Conservation (phyloP, 2,113 vertebrate species). For the Burhinus oedicnemus region DNA sequence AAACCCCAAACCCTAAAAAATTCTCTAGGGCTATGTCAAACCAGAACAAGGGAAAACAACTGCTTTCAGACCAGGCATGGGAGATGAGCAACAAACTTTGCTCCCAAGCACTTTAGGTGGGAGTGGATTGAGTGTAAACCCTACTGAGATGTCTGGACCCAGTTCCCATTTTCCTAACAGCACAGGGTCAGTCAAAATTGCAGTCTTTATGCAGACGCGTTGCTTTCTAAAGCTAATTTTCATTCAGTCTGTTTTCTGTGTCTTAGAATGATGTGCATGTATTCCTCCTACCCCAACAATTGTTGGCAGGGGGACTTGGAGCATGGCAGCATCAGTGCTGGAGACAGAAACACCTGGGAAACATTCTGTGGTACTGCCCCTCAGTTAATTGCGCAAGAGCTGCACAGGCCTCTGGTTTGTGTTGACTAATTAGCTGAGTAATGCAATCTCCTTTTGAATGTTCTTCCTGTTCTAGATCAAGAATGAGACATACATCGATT, state of each 20-base stretch:
- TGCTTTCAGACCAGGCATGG: not conserved
- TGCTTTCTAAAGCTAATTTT: not conserved
- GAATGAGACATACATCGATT: not conserved
- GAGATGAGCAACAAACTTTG: not conserved
- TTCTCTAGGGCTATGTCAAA: not conserved
- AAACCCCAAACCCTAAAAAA: not conserved
- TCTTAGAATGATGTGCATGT: not conserved
- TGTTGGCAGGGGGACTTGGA: not conserved
- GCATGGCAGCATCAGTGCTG: not conserved
- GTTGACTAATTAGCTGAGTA: not conserved
- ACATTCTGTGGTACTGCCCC: not conserved
- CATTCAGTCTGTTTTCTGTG: not conserved
- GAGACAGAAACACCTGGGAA: not conserved
- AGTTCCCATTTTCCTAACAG: not conserved
- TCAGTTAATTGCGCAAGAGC: not conserved
- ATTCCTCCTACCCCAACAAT: not conserved
- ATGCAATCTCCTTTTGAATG: not conserved
- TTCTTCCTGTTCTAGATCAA: conserved; percentile 26
- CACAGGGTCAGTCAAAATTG: not conserved
- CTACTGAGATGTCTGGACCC: not conserved
- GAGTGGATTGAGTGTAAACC: not conserved
- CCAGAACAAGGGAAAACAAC: not conserved
- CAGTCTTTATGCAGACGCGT: not conserved
- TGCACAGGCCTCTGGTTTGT: not conserved
- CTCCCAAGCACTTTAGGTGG: not conserved